A percentile compares a stretch with the other conserved stretches of the same genome.
phyloP scores from a whole-genome alignment of 1,140 invertebrate genomes.

The Drosophila littoralis region DNA sequence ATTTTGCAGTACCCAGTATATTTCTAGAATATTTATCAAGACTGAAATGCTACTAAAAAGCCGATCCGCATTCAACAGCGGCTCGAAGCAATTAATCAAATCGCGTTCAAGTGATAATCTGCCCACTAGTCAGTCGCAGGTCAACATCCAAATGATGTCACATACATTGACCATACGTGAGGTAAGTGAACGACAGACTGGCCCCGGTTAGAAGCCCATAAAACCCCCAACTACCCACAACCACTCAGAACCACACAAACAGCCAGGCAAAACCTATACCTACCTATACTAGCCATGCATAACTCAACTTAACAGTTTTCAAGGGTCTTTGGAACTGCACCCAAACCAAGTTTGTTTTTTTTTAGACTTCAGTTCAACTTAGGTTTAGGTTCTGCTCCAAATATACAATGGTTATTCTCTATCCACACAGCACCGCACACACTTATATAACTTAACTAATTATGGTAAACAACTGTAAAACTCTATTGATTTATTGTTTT shows the following conservation, averaged over 20 bases:
- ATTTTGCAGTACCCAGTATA: slow-evolving; percentile 91
- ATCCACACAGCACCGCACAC: slow-evolving; percentile 36
- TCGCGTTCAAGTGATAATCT: slow-evolving; percentile 94
- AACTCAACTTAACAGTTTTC: slow-evolving; percentile 22
- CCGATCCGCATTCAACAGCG: slow-evolving; percentile 88
- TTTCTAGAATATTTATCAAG: slow-evolving; percentile 94
- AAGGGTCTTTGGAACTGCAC: slow-evolving; percentile 42
- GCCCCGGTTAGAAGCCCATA: not conserved
- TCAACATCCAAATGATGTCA: slow-evolving; percentile 96
- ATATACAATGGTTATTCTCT: slow-evolving; percentile 26
- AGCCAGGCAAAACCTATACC: slow-evolving; percentile 17
- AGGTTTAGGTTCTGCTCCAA: slow-evolving; percentile 21
- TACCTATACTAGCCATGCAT: slow-evolving; percentile 3
- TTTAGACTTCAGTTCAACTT: slow-evolving; percentile 23
- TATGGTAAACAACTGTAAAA: slow-evolving; percentile 29
- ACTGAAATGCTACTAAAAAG: slow-evolving; percentile 96
- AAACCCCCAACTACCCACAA: slow-evolving; percentile 10
- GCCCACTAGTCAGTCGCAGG: slow-evolving; percentile 95
- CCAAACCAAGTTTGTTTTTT: slow-evolving; percentile 8
- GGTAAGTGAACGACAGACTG: slow-evolving; percentile 86
- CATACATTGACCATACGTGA: slow-evolving; percentile 95
- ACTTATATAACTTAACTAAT: slow-evolving; percentile 29
- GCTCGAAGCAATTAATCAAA: slow-evolving; percentile 89
- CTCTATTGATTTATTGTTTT: slow-evolving; percentile 53
- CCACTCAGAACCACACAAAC: slow-evolving; percentile 21